Conservation (phyloP, 2,797 vertebrate genomes). For the Propithecus deckenii region DNA sequence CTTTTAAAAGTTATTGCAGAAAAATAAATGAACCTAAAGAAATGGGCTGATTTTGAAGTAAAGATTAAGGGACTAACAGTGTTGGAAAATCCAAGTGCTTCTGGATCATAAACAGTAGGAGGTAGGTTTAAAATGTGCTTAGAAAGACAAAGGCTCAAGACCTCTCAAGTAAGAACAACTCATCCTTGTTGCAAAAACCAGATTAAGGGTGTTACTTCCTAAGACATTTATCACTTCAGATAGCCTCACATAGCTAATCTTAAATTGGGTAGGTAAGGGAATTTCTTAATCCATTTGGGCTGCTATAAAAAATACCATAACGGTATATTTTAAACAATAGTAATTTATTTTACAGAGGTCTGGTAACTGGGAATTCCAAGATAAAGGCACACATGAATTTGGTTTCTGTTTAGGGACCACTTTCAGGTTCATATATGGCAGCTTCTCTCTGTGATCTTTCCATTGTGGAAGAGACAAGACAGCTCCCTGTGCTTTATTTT, state of each 20-base stretch:
- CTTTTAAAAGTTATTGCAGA: constrained; percentile 5
- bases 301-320: neutral
- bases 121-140: neutral
- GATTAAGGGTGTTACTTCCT: neutral
- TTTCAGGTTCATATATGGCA: neutral
- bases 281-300: neutral
- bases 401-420: neutral
- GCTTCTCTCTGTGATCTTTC: neutral
- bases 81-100: neutral
- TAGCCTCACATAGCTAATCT: neutral
- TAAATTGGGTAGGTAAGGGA: neutral
- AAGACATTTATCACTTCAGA: neutral
- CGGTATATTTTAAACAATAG: neutral
- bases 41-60: neutral
- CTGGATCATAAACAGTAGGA: neutral
- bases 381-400: neutral
- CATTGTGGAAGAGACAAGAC: neutral
- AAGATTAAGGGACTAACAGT: neutral
- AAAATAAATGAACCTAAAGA: neutral
- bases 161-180: neutral
- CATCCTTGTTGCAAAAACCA: neutral
- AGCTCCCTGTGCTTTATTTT: neutral
- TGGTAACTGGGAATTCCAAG: neutral
- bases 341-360: neutral
- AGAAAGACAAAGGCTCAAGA: neutral